Percentiles rank a stretch among this genome's conserved stretches.
phyloP scores from a whole-genome alignment of 2,797 vertebrate species.

The Fratercula arctica region DNA sequence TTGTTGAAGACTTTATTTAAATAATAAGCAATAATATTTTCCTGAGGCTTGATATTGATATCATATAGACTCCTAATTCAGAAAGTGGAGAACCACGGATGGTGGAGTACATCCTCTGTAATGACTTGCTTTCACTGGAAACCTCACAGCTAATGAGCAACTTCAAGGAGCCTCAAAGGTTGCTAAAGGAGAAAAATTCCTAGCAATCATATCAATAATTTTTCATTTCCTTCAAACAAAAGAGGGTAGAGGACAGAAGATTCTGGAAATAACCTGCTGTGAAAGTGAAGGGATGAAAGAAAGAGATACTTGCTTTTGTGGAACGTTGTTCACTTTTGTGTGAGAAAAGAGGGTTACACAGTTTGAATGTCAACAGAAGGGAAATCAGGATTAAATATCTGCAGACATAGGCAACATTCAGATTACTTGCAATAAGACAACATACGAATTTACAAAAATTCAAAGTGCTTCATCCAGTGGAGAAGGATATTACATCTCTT shows the following conservation, averaged over 20 bases:
- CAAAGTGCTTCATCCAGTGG: not conserved
- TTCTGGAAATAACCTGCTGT: conserved; percentile 7
- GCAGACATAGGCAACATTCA: not conserved
- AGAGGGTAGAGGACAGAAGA: not conserved
- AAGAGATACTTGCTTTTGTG: not conserved
- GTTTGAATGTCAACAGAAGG: not conserved
- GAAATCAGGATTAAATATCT: not conserved
- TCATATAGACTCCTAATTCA: not conserved
- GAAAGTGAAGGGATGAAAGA: not conserved
- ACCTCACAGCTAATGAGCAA: not conserved
- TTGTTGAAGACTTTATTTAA: not conserved
- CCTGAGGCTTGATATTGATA: not conserved
- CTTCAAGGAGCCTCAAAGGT: not conserved
- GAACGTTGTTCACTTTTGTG: not conserved
- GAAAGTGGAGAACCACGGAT: not conserved
- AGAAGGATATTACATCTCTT: not conserved
- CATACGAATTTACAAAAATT: not conserved
- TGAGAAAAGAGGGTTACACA: not conserved
- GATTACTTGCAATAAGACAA: not conserved
- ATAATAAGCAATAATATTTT: not conserved
- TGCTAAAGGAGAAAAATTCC: not conserved
- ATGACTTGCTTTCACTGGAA: not conserved
- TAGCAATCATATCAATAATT: not conserved
- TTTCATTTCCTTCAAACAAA: conserved; percentile 14
- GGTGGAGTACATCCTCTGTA: not conserved